Percentiles rank a stretch among this genome's conserved stretches.
Conservation (phyloP, 1,140 invertebrate genomes). For the Venustaconcha ellipsiformis region DNA sequence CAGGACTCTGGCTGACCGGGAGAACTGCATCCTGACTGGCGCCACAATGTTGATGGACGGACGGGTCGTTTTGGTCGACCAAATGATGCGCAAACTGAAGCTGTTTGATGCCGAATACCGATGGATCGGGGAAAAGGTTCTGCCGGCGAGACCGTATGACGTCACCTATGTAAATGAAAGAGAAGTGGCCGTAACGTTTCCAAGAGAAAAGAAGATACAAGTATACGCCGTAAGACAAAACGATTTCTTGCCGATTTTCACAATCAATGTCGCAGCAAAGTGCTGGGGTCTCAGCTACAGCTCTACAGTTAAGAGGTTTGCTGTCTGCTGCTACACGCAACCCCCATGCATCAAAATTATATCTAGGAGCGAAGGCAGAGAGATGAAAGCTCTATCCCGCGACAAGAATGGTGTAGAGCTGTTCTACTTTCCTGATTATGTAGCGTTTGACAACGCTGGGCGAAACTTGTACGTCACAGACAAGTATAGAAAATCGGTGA, state of each 20-base stretch:
- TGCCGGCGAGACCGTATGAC: slow-evolving; percentile 36
- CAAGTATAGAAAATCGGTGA: slow-evolving; percentile 39
- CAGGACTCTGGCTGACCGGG: slow-evolving; percentile 28
- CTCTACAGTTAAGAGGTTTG: slow-evolving; percentile 28
- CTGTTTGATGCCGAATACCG: slow-evolving; percentile 36
- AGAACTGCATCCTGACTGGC: slow-evolving; percentile 33
- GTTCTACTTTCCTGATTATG: slow-evolving; percentile 41
- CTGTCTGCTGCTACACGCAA: slow-evolving; percentile 39
- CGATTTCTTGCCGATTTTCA: slow-evolving; percentile 26
- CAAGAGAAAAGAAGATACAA: slow-evolving; percentile 36
- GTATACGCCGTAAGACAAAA: slow-evolving; percentile 26
- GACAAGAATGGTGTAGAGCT: slow-evolving; percentile 36
- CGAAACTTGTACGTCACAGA: slow-evolving; percentile 34
- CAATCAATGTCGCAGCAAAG: slow-evolving; percentile 31
- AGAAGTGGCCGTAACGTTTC: slow-evolving; percentile 36
- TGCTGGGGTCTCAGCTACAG: slow-evolving; percentile 35
- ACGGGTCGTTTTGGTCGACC: slow-evolving; percentile 34
- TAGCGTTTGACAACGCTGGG: slow-evolving; percentile 34
- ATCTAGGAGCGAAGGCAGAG: slow-evolving; percentile 31
- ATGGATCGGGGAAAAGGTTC: slow-evolving; percentile 35
- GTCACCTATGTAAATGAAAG: slow-evolving; percentile 22
- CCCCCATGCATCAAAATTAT: slow-evolving; percentile 37
- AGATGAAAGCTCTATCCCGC: slow-evolving; percentile 26
- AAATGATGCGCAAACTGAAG: slow-evolving; percentile 37
- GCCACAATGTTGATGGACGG: slow-evolving; percentile 33